These are phyloP conservation scores for Conus canariensis DNA, from an alignment of 2,888 invertebrate genomes.

Conservation along the genomic window DNA sequence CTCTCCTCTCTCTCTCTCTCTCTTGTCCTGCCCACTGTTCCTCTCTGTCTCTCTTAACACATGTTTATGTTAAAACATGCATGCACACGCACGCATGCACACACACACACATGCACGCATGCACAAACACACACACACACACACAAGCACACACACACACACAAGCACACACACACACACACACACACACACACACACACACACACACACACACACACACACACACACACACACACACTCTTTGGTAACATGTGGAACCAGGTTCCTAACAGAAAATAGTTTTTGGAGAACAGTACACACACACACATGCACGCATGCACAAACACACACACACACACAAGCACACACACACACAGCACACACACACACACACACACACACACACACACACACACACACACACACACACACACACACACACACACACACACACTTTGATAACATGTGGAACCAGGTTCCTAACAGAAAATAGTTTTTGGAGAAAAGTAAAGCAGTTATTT, in stretches of 20 bases:
- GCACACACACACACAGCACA: neutral
- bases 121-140: neutral
- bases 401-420: neutral
- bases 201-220: neutral
- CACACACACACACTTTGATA: too few species aligned
- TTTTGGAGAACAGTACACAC: neutral
- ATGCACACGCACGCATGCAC: neutral
- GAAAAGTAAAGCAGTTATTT: too few species aligned
- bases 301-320: neutral
- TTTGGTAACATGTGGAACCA: too few species aligned
- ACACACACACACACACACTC: too few species aligned
- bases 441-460: too few species aligned
- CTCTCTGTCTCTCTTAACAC: too few species aligned
- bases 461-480: too few species aligned
- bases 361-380: neutral
- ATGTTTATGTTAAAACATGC: neutral
- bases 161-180: neutral
- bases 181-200: slow-evolving; percentile 6
- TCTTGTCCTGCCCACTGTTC: too few species aligned
- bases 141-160: neutral
- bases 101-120: neutral
- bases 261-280: too few species aligned
- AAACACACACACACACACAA: neutral
- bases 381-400: slow-evolving; percentile 16
- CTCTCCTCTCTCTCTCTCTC: too few species aligned